Conservation (phyloP, 1,140 invertebrate species). For the Cherax quadricarinatus region DNA sequence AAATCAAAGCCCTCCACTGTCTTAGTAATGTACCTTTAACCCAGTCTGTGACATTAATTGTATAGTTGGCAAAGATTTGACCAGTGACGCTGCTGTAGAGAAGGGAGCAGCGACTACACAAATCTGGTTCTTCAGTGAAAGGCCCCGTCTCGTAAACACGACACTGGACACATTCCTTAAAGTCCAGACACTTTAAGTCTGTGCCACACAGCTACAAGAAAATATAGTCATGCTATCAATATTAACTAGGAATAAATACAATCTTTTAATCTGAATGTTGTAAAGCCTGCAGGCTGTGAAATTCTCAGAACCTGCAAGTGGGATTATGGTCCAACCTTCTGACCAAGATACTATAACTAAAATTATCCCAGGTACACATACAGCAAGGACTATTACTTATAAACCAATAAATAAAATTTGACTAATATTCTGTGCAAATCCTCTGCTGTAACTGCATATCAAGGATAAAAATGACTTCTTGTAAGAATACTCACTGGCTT, state of each 20-base stretch:
- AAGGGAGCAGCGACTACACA: constrained; percentile 74
- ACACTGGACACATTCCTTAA: constrained; percentile 95
- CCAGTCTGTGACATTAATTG: constrained; percentile 68
- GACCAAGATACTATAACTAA: background rate
- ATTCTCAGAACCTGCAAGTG: background rate
- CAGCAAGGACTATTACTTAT: background rate
- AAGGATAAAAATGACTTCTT: background rate
- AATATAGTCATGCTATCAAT: constrained; percentile 29
- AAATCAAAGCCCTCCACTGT: background rate
- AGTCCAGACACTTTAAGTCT: constrained; percentile 84
- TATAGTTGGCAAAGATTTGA: constrained; percentile 66
- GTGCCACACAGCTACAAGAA: constrained; percentile 71
- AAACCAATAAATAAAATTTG: background rate
- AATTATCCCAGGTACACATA: background rate
- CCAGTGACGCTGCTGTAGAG: constrained; percentile 62
- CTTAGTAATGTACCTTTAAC: constrained; percentile 61
- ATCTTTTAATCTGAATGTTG: background rate
- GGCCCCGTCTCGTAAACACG: constrained; percentile 88
- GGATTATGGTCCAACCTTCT: background rate
- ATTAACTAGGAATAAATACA: constrained; percentile 2
- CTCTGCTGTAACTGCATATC: background rate
- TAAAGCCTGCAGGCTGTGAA: background rate
- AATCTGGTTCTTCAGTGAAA: constrained; percentile 80
- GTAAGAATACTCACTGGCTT: constrained; percentile 43
- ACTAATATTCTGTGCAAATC: background rate